phyloP scores from a whole-genome alignment of 1,140 invertebrate species.

The Pemphigus obesinymphae region DNA sequence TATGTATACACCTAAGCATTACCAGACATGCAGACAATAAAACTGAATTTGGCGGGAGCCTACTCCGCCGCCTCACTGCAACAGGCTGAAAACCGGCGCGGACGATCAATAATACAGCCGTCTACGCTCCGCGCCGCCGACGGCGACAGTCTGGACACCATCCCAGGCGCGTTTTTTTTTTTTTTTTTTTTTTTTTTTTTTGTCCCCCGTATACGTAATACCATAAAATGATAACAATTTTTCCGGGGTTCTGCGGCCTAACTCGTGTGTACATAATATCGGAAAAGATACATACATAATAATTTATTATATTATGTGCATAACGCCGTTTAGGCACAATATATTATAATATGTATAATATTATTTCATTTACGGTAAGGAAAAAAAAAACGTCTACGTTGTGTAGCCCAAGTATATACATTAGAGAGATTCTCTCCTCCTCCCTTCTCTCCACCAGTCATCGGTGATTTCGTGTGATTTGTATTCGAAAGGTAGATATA shows the following conservation, averaged over 20 bases:
- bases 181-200: not conserved
- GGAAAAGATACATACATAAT: not conserved
- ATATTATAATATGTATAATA: no score
- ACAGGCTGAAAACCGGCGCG: constrained; percentile 38
- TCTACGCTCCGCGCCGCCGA: not conserved
- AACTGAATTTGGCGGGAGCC: constrained; percentile 37
- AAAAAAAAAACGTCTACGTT: not conserved
- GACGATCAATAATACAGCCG: constrained; percentile 39
- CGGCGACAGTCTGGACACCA: constrained; percentile 37
- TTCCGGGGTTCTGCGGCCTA: not conserved
- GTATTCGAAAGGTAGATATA: not conserved
- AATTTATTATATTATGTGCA: no score
- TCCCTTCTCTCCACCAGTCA: not conserved
- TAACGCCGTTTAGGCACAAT: no score
- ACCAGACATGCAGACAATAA: constrained; percentile 16
- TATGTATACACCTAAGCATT: not conserved
- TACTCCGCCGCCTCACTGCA: constrained; percentile 6
- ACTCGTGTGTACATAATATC: not conserved
- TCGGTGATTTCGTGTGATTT: not conserved
- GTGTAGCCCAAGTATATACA: not conserved
- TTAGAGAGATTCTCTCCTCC: not conserved
- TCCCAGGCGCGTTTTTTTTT: not conserved
- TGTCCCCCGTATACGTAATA: no score
- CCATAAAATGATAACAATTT: constrained; percentile 4
- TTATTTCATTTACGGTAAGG: not conserved